A percentile compares a stretch with the other conserved stretches of the same genome.
Conservation (phyloP, 2,113 vertebrate genomes). For the Acinonyx jubatus region DNA sequence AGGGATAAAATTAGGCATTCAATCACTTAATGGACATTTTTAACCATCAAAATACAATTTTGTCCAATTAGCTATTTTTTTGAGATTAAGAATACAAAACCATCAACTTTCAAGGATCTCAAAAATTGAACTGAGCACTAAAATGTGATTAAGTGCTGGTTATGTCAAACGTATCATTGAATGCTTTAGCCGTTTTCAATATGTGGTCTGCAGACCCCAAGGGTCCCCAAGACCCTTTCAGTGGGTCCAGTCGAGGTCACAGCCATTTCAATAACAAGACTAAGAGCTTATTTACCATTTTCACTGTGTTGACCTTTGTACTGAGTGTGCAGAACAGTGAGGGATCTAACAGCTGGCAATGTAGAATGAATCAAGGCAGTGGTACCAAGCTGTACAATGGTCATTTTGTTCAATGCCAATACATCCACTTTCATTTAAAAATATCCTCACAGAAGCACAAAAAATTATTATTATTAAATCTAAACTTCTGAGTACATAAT, state of each 20-base stretch:
- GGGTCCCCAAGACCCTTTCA: background rate
- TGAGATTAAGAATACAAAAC: background rate
- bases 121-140: background rate
- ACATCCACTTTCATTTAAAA: background rate
- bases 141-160: background rate
- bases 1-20: background rate
- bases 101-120: background rate
- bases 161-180: background rate
- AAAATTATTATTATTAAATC: background rate
- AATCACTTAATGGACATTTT: background rate
- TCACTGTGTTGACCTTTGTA: background rate
- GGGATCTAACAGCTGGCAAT: background rate
- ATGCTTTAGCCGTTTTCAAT: background rate
- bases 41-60: background rate
- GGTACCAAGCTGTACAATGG: fast-evolving
- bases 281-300: background rate
- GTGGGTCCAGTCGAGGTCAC: background rate
- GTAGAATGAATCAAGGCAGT: background rate
- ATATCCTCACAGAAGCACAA: background rate
- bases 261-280: background rate
- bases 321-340: background rate
- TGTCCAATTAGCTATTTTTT: background rate
- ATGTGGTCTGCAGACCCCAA: background rate
- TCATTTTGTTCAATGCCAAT: background rate
- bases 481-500: background rate